Conservation (phyloP, 2,888 invertebrate species). For the Aelia acuminata region DNA sequence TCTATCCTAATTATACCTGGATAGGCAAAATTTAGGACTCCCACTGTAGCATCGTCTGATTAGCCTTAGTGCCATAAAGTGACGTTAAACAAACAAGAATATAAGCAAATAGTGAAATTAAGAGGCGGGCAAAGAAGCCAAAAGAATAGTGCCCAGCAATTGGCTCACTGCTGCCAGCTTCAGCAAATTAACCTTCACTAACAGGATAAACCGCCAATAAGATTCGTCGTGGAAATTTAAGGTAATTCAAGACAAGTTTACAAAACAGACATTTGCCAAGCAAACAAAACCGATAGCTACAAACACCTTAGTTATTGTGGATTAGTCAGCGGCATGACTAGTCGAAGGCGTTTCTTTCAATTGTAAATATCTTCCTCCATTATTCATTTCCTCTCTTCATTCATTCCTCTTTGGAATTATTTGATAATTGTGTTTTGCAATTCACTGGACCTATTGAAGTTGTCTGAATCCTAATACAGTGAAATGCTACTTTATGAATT, state of each 20-base stretch:
- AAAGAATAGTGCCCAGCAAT: not conserved
- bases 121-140: not conserved
- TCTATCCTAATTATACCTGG: too few species aligned
- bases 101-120: not conserved
- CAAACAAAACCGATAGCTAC: not conserved
- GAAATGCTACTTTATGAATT: too few species aligned
- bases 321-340: conserved; percentile 8
- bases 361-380: conserved; percentile 21
- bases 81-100: too few species aligned
- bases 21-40: too few species aligned
- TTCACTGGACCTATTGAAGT: not conserved
- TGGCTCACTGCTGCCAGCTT: not conserved
- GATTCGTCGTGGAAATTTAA: not conserved
- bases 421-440: conserved; percentile 26
- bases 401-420: not conserved
- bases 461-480: not conserved
- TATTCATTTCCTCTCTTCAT: conserved; percentile 22
- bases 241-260: not conserved
- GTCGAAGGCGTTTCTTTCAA: not conserved
- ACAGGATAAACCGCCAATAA: not conserved
- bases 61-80: too few species aligned
- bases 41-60: too few species aligned
- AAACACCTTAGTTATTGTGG: not conserved
- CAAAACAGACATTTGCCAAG: not conserved
- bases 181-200: not conserved